Conservation (phyloP, 2,888 invertebrate genomes). For the Drosophila kambysellisi region DNA sequence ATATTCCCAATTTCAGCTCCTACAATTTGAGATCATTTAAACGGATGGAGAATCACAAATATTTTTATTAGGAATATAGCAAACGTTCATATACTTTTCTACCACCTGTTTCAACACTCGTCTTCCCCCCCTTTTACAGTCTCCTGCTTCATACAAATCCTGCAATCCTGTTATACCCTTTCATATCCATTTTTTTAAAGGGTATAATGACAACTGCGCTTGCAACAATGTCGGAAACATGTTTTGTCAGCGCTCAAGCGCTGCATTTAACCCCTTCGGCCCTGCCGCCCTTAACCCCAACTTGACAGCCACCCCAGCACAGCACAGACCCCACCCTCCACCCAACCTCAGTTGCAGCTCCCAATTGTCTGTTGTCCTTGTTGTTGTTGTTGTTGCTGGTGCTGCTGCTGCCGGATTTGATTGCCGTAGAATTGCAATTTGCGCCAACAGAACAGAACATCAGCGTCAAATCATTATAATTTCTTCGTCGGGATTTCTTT, state of each 20-base stretch:
- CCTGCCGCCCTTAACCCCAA: conserved; percentile 29
- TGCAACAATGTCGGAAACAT: conserved; percentile 71
- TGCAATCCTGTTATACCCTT: neutral
- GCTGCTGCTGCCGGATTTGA: conserved; percentile 67
- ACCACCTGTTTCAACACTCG: too few relatives aligned
- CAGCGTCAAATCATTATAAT: conserved; percentile 81
- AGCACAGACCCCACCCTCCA: neutral
- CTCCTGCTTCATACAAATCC: neutral
- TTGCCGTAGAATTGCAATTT: conserved; percentile 80
- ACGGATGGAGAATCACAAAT: neutral
- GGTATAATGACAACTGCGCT: conserved; percentile 39
- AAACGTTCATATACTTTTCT: neutral
- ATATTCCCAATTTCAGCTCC: neutral
- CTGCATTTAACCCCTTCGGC: conserved; percentile 73
- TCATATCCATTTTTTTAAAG: neutral
- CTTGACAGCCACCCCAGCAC: conserved; percentile 8
- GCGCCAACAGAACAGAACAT: conserved; percentile 78
- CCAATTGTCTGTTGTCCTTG: conserved; percentile 56
- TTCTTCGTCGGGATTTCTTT: conserved; percentile 67
- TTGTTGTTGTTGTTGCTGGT: conserved; percentile 26
- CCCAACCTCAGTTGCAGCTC: neutral
- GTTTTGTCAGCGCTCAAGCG: conserved; percentile 76
- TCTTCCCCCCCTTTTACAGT: too few relatives aligned
- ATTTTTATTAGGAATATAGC: neutral
- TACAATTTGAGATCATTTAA: neutral